Evolutionary conservation across 2,113 vertebrate genomes (phyloP), one percentile per base, ranked within the genome.

Genomic region (Sterna hirundo): DNA sequence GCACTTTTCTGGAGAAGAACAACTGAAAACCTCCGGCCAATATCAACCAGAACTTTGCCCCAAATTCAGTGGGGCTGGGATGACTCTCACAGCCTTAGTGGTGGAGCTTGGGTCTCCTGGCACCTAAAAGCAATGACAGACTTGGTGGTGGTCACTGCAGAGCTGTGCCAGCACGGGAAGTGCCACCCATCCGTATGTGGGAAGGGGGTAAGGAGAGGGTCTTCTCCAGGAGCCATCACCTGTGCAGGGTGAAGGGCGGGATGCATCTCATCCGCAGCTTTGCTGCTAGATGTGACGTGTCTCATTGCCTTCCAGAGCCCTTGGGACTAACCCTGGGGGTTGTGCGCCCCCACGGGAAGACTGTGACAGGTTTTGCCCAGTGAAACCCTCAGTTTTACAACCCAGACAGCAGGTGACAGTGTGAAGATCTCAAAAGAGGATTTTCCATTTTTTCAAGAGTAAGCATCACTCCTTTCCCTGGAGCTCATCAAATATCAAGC

Each of bases 331-430:
- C 32, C 32, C 42, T 47, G 32, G 17, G 47, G 20, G 16, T 9
- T 13, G 49, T 1, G 3, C 12, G 29, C 3, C 18, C 34, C 21
- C 13, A 29, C 29, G 11, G 62, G 55, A 51, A 79, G 49, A 0
- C 1, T 3, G 15, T 29, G 58, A 83, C 15, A 38, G 34, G 11
- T 18, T 68, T 49, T 64, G 34, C 18, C 26, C 29, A 12, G 9
- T 3, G 4, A 8, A 27, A 57, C 7, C 36, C 42, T 64, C 42
- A 18, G 4, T 8, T 81, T 76, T 65, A 60, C 62, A 42, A 27
- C 57, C 29, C 30, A 23, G 18, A 5, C 14, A 36, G 16, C 4
- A 8, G 46, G 47, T 51, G 52, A 46, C 15, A 22, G 17, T 16
- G 18, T 15, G 47, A 65, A 40, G 52, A 32, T 13, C 69, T 68